A percentile compares a stretch with the other conserved stretches of the same genome.
Evolutionary conservation across 2,797 vertebrate genomes (phyloP).

Genomic region (Oophaga sylvatica): DNA sequence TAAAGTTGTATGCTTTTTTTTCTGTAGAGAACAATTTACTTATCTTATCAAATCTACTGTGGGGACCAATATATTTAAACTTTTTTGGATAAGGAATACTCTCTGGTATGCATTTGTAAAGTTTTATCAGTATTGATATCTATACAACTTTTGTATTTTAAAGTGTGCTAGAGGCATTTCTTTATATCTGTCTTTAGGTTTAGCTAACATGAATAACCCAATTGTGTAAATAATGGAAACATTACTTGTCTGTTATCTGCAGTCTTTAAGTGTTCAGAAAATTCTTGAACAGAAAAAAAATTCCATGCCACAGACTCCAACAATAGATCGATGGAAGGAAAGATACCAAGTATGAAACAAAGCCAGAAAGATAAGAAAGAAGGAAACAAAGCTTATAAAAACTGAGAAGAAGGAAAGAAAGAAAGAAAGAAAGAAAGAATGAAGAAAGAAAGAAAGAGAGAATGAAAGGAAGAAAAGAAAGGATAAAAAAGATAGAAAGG

Average conservation of each 20-base stretch:
- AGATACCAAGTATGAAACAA: neutral
- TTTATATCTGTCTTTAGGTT: neutral
- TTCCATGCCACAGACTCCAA: too few relatives aligned
- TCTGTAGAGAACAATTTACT: neutral
- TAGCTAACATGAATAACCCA: neutral
- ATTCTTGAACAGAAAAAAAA: constrained; percentile 3
- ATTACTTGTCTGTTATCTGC: constrained; percentile 40
- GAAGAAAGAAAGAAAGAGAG: neutral
- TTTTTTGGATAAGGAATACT: neutral
- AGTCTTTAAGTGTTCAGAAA: constrained; percentile 7
- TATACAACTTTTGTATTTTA: neutral
- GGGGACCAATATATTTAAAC: neutral
- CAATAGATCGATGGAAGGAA: neutral
- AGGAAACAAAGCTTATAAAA: neutral
- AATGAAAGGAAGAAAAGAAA: neutral
- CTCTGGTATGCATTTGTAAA: neutral
- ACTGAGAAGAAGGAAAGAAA: neutral
- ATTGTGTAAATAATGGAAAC: neutral
- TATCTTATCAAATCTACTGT: neutral
- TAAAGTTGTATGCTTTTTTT: neutral
- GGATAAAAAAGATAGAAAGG: too few relatives aligned
- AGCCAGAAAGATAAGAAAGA: neutral
- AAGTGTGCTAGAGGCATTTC: too few relatives aligned
- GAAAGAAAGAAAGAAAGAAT: neutral
- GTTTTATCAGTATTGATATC: neutral